Conservation (phyloP, 2,113 vertebrate species). For the Marcusenius ussheri region DNA sequence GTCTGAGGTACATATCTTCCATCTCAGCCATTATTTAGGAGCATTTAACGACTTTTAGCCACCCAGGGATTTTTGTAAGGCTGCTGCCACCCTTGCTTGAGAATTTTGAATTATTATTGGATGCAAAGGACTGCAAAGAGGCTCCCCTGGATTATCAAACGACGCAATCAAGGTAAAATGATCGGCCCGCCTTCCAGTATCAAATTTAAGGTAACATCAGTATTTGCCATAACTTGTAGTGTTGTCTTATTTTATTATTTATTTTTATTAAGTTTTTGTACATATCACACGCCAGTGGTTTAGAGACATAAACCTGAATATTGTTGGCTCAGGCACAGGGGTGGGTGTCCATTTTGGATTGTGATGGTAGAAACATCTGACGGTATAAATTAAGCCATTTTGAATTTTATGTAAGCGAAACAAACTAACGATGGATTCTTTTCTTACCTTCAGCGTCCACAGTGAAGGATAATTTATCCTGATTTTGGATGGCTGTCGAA, state of each 20-base stretch:
- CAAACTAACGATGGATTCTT: neutral
- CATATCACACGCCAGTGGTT: neutral
- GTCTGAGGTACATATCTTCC: neutral
- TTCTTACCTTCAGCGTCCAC: neutral
- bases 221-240: neutral
- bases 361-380: neutral
- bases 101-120: constrained; percentile 7
- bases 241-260: neutral
- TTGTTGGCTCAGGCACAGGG: neutral
- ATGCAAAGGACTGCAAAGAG: neutral
- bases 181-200: neutral
- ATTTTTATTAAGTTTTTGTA: neutral
- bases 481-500: neutral
- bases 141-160: neutral
- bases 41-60: neutral
- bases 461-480: neutral
- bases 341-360: neutral
- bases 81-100: neutral
- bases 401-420: neutral
- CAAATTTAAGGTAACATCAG: neutral
- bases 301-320: neutral
- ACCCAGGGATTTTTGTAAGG: neutral
- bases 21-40: neutral
- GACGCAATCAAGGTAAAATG: neutral
- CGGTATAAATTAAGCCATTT: neutral